Percentiles rank a stretch among this genome's conserved stretches.
Conservation (phyloP, 2,113 vertebrate genomes). For the Ciconia boyciana region DNA sequence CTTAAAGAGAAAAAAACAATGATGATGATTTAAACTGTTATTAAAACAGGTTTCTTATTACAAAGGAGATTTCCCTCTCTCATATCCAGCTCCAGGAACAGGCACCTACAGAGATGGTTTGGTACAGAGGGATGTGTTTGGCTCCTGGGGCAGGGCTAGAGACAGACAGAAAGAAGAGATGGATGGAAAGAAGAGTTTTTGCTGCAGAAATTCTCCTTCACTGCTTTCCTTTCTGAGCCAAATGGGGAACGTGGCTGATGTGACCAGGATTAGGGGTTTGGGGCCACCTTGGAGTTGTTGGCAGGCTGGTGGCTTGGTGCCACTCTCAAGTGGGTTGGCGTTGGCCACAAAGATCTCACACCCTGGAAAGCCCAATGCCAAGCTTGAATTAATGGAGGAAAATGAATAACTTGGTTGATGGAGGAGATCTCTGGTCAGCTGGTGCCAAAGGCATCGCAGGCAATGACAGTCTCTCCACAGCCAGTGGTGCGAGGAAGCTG, state of each 20-base stretch:
- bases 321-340: not conserved
- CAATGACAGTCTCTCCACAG: not conserved
- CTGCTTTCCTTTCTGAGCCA: not conserved
- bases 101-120: not conserved
- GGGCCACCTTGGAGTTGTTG: not conserved
- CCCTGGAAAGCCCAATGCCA: not conserved
- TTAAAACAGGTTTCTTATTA: not conserved
- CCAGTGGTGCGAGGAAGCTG: not conserved
- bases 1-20: not conserved
- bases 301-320: not conserved
- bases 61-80: not conserved
- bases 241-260: rapidly evolving
- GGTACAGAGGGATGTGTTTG: not conserved
- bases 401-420: not conserved
- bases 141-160: not conserved
- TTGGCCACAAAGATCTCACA: not conserved
- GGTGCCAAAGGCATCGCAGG: not conserved
- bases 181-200: not conserved
- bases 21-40: not conserved
- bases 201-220: not conserved
- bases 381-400: not conserved
- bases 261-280: not conserved
- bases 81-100: not conserved
- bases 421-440: not conserved
- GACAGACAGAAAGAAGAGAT: not conserved